Conservation (phyloP, 2,113 vertebrate genomes). For the Cacatua alba region DNA sequence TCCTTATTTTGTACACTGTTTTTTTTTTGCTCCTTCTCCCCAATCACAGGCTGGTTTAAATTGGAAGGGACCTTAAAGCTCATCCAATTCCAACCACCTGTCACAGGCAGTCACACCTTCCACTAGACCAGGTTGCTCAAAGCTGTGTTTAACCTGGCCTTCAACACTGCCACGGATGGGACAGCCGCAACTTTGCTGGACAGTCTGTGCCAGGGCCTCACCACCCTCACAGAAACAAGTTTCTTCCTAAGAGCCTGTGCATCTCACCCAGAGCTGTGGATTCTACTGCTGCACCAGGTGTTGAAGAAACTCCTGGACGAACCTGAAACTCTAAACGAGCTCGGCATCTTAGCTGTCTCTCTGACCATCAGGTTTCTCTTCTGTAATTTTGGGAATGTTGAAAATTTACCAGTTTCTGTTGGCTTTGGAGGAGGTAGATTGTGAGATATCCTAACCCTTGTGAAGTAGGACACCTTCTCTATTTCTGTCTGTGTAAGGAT, state of each 20-base stretch:
- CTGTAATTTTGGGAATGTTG: neutral
- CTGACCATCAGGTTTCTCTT: neutral
- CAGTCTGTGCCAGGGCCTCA: neutral
- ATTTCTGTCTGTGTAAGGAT: neutral
- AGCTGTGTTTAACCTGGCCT: neutral
- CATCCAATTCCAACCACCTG: neutral
- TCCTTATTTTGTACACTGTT: neutral
- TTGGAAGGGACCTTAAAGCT: neutral
- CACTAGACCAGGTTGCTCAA: neutral
- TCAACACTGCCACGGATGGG: neutral
- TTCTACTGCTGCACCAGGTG: neutral
- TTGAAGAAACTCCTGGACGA: neutral
- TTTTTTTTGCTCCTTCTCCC: neutral
- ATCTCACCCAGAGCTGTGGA: neutral
- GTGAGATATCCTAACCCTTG: neutral
- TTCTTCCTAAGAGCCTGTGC: neutral
- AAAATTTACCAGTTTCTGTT: neutral
- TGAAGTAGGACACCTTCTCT: neutral
- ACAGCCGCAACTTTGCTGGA: neutral
- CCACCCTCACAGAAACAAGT: neutral
- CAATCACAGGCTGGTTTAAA: neutral
- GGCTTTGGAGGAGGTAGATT: neutral
- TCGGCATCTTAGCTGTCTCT: neutral
- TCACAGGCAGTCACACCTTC: neutral
- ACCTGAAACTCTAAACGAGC: neutral